phyloP scores from a whole-genome alignment of 2,113 vertebrate species.

The Eulacestoma nigropectus region DNA sequence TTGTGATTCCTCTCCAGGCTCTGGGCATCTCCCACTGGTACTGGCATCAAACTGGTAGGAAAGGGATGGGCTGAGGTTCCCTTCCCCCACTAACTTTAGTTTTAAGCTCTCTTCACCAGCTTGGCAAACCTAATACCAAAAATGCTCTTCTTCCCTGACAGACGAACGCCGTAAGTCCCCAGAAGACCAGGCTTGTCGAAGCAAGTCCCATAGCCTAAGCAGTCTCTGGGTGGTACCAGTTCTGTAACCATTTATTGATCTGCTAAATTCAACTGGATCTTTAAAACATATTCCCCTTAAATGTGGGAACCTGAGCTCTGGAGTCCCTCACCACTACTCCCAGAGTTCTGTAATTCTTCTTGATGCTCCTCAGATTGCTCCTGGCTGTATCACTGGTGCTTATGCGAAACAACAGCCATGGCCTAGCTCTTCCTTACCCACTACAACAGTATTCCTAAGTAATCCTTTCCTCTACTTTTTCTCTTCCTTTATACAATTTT shows the following conservation, averaged over 20 bases:
- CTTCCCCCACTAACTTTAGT: background rate
- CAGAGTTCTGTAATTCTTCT: background rate
- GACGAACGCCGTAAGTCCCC: accelerated
- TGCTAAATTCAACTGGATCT: background rate
- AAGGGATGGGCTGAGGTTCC: background rate
- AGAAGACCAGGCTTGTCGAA: background rate
- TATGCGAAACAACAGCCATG: background rate
- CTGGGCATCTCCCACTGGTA: background rate
- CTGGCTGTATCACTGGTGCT: background rate
- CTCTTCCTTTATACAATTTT: background rate
- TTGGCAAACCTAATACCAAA: background rate
- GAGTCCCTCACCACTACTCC: background rate
- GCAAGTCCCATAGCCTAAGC: background rate
- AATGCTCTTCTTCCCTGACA: background rate
- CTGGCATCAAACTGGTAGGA: background rate
- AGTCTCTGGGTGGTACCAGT: no score
- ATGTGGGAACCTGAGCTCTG: background rate
- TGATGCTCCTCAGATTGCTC: background rate
- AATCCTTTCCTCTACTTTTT: background rate
- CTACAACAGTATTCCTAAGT: background rate
- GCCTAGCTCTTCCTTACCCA: background rate
- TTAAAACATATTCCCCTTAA: background rate
- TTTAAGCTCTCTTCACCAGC: background rate
- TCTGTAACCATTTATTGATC: background rate
- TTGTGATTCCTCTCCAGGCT: background rate